A percentile compares a stretch with the other conserved stretches of the same genome.
Conservation (phyloP, 2,888 invertebrate genomes). For the Stegana nigrithorax region DNA sequence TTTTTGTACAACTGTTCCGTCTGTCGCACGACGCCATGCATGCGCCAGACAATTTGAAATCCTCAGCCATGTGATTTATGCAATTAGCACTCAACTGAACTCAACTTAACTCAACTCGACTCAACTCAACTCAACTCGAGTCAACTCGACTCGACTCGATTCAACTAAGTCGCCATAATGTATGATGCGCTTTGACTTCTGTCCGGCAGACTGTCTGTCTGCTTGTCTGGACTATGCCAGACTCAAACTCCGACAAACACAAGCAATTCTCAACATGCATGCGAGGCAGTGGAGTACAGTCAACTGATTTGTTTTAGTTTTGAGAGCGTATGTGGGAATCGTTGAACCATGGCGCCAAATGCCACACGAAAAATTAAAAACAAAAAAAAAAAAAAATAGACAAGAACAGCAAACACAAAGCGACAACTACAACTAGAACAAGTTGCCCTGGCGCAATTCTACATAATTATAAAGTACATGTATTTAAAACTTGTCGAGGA, state of each 20-base stretch:
- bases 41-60: conserved; percentile 46
- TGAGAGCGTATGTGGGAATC: not conserved
- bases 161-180: conserved; percentile 51
- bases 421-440: too few relatives aligned
- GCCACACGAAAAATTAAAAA: conserved; percentile 30
- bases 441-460: too few relatives aligned
- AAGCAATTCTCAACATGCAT: not conserved
- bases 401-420: conserved; percentile 15
- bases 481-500: conserved; percentile 32
- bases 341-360: conserved; percentile 36
- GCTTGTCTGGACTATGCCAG: not conserved
- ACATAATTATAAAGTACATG: conserved; percentile 24
- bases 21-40: not conserved
- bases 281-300: not conserved
- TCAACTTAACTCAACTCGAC: too few relatives aligned
- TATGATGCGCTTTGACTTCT: conserved; percentile 45
- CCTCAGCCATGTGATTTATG: conserved; percentile 53
- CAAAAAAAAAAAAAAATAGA: not conserved
- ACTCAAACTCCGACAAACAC: not conserved
- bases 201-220: conserved; percentile 13
- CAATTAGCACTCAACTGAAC: conserved; percentile 52
- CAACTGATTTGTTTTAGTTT: not conserved
- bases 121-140: too few relatives aligned
- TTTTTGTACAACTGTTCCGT: not conserved
- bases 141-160: too few relatives aligned